phyloP scores from a whole-genome alignment of 2,888 invertebrate genomes.

The Parnassius orleans region DNA sequence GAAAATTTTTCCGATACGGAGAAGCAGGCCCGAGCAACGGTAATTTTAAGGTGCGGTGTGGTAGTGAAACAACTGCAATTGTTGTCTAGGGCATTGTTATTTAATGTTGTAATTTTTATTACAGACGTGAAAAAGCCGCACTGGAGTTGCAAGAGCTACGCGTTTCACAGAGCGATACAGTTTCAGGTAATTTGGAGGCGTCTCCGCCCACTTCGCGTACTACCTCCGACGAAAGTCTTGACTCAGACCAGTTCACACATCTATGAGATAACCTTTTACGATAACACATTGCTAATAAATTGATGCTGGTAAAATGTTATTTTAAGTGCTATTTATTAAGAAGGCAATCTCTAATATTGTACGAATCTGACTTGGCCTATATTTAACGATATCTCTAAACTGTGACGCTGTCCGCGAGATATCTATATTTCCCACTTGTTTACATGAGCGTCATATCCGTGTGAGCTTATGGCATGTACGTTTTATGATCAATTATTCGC shows the following conservation, averaged over 20 bases:
- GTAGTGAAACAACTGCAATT: too few species aligned
- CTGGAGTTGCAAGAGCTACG: conserved; percentile 76
- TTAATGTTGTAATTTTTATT: conserved; percentile 34
- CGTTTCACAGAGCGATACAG: conserved; percentile 79
- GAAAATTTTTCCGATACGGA: conserved; percentile 91
- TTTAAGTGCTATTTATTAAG: neutral
- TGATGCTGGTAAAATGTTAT: neutral
- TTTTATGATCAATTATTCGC: too few species aligned
- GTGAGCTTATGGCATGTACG: too few species aligned
- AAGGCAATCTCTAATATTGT: neutral
- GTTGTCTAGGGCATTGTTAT: neutral
- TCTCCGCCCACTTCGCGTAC: conserved; percentile 74
- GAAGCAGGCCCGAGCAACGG: conserved; percentile 87
- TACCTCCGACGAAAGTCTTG: conserved; percentile 66
- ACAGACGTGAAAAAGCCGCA: conserved; percentile 80
- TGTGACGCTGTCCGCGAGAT: too few species aligned
- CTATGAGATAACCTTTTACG: conserved; percentile 41
- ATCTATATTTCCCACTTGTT: too few species aligned
- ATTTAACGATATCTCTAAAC: too few species aligned
- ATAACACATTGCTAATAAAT: conserved; percentile 9
- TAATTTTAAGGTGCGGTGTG: conserved; percentile 80
- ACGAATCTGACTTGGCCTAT: too few species aligned
- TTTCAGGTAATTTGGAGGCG: conserved; percentile 81
- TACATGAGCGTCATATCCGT: too few species aligned
- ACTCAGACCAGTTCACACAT: conserved; percentile 69